Conservation (phyloP, 2,888 invertebrate species). For the Odontocerum albicorne region DNA sequence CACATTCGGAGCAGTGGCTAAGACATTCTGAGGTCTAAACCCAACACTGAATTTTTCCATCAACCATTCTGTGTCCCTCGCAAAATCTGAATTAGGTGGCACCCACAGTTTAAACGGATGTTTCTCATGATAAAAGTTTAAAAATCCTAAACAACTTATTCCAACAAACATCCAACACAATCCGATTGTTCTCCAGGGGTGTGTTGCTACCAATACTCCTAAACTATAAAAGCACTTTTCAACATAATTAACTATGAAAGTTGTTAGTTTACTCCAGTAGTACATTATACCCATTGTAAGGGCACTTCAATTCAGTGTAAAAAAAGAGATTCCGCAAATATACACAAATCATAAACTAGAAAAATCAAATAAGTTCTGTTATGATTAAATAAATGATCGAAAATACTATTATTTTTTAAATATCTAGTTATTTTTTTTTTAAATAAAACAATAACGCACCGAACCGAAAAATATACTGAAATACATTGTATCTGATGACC, state of each 20-base stretch:
- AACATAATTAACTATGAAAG: conserved; percentile 50
- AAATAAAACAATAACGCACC: too few species aligned
- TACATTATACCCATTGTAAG: background rate
- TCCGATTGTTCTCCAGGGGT: conserved; percentile 63
- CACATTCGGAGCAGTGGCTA: conserved; percentile 68
- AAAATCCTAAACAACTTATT: conserved; percentile 62
- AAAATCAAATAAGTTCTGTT: too few species aligned
- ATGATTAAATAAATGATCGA: too few species aligned
- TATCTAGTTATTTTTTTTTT: too few species aligned
- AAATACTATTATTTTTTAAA: too few species aligned
- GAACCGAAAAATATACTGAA: too few species aligned
- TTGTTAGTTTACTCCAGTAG: conserved; percentile 49
- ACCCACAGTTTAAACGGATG: conserved; percentile 78
- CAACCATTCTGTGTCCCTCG: conserved; percentile 71
- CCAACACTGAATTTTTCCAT: conserved; percentile 66
- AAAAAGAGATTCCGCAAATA: too few species aligned
- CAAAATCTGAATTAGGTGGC: conserved; percentile 70
- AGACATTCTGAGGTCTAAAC: conserved; percentile 61
- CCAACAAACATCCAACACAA: conserved; percentile 59
- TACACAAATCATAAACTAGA: too few species aligned
- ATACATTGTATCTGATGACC: too few species aligned
- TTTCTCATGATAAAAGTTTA: conserved; percentile 69
- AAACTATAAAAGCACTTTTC: conserved; percentile 58
- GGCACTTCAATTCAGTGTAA: too few species aligned
- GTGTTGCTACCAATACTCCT: conserved; percentile 60